phyloP scores from a whole-genome alignment of 2,888 invertebrate genomes.

The Caenorhabditis becei region DNA sequence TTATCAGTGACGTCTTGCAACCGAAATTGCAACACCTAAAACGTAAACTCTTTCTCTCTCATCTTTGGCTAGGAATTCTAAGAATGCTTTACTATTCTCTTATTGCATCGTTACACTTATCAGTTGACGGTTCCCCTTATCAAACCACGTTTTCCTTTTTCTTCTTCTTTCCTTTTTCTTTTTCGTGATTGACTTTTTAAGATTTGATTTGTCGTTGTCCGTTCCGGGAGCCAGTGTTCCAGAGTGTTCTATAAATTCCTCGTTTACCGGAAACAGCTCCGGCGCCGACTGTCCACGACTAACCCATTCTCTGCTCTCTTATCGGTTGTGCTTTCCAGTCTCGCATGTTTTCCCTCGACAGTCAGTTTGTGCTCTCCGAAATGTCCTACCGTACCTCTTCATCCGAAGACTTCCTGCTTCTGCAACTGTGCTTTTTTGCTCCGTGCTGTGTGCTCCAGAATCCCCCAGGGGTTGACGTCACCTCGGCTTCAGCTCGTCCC shows the following conservation, averaged over 20 bases:
- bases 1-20: slow-evolving; percentile 35
- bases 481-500: slow-evolving; percentile 37
- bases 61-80: slow-evolving; percentile 16
- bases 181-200: neutral
- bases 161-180: neutral
- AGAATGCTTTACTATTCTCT: slow-evolving; percentile 43
- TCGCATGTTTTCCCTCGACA: neutral
- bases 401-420: slow-evolving; percentile 20
- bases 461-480: slow-evolving; percentile 56
- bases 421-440: slow-evolving; percentile 22
- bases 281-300: neutral
- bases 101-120: slow-evolving; percentile 32
- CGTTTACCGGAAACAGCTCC: neutral
- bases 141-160: slow-evolving; percentile 36
- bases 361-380: neutral
- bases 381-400: slow-evolving; percentile 33
- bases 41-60: slow-evolving; percentile 1
- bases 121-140: slow-evolving; percentile 32
- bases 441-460: slow-evolving; percentile 50
- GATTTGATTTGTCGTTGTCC: neutral
- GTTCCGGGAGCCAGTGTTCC: neutral
- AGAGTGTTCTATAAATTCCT: neutral
- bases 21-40: neutral
- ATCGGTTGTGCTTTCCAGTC: neutral
- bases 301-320: slow-evolving; percentile 15